Conservation (phyloP, 2,113 vertebrate genomes). For the Sciurus niger region DNA sequence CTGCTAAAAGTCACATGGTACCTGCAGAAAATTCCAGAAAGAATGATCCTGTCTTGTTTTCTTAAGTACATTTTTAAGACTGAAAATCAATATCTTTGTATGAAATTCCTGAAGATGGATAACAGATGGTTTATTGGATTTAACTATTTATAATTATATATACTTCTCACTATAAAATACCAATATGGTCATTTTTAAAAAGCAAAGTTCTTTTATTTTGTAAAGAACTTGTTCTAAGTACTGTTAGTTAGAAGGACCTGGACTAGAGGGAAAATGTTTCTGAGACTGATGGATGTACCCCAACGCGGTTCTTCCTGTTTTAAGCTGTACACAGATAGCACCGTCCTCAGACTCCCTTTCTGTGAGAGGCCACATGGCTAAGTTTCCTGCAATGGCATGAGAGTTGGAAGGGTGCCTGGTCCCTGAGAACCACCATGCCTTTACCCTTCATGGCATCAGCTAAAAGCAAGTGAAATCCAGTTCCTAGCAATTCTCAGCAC, state of each 20-base stretch:
- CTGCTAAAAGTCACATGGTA: neutral
- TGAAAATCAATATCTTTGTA: neutral
- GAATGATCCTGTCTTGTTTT: neutral
- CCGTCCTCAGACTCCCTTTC: neutral
- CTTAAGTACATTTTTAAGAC: neutral
- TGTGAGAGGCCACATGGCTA: neutral
- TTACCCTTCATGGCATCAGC: neutral
- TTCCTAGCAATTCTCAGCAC: neutral
- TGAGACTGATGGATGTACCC: no score
- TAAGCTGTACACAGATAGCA: neutral
- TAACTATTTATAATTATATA: neutral
- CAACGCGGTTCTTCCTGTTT: neutral
- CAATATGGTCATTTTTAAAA: neutral
- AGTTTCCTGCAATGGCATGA: neutral
- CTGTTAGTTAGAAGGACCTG: neutral
- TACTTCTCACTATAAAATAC: neutral
- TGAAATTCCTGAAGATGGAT: neutral
- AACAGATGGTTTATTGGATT: neutral
- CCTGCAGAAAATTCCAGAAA: neutral
- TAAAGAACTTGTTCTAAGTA: neutral
- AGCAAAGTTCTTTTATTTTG: neutral
- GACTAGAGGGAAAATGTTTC: neutral
- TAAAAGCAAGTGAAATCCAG: neutral
- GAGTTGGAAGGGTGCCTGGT: neutral
- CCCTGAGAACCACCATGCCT: neutral